Percentiles rank a stretch among this genome's conserved stretches.
phyloP scores from a whole-genome alignment of 2,113 vertebrate genomes.

The Rattus rattus region DNA sequence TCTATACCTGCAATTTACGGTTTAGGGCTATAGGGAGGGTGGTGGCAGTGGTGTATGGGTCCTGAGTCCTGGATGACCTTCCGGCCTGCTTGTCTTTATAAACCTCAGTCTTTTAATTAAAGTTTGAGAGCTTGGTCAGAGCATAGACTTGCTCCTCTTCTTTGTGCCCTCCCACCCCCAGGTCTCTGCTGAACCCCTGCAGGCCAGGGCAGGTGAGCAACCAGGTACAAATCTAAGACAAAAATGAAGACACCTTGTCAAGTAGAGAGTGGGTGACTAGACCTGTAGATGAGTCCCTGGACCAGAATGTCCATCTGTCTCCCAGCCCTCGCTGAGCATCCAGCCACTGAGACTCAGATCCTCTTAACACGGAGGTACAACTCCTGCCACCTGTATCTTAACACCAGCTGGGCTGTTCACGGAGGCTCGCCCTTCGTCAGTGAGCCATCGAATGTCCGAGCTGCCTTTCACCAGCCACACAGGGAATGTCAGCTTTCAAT shows the following conservation, averaged over 20 bases:
- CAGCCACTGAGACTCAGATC: background rate
- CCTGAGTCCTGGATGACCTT: too few species aligned
- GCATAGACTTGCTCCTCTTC: too few species aligned
- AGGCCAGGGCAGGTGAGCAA: too few species aligned
- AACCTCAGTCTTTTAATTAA: too few species aligned
- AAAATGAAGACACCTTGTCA: background rate
- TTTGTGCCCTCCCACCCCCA: too few species aligned
- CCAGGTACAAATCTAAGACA: background rate
- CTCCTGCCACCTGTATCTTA: background rate
- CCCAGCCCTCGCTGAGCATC: background rate
- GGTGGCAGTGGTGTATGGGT: too few species aligned
- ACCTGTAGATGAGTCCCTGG: background rate
- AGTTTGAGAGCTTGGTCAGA: too few species aligned
- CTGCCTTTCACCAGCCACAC: background rate
- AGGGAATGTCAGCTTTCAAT: background rate
- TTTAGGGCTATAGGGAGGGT: too few species aligned
- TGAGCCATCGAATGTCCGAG: background rate
- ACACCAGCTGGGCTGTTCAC: background rate
- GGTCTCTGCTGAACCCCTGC: too few species aligned
- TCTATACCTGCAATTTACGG: too few species aligned
- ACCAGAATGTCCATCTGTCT: background rate
- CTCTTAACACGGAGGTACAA: background rate
- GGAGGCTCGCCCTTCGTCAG: background rate
- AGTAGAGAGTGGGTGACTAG: background rate
- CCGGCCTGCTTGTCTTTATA: too few species aligned